Conservation (phyloP, 2,888 invertebrate genomes). For the Altica lythri region DNA sequence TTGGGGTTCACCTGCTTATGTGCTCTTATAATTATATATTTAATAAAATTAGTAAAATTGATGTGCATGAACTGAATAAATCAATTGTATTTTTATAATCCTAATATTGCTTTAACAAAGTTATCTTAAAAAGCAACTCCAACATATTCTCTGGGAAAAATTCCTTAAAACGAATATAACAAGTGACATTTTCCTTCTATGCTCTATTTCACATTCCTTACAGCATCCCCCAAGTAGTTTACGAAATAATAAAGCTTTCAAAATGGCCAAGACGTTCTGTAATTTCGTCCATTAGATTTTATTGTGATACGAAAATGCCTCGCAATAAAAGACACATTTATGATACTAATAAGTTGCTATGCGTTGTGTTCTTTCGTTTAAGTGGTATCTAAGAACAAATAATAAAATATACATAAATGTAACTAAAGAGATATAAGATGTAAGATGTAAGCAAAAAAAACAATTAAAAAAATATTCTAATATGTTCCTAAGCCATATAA, state of each 20-base stretch:
- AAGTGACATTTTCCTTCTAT: background rate
- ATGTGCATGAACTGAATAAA: too few species aligned
- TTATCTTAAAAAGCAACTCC: too few species aligned
- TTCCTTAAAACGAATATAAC: background rate
- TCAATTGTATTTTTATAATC: too few species aligned
- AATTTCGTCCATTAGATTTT: conserved; percentile 1
- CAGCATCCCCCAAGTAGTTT: background rate
- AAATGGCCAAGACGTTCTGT: background rate
- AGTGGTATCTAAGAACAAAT: background rate
- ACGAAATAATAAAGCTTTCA: conserved; percentile 1
- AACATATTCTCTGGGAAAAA: background rate
- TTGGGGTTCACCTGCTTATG: too few species aligned
- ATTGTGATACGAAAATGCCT: background rate
- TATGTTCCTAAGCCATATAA: too few species aligned
- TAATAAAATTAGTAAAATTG: too few species aligned
- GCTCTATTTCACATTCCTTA: background rate
- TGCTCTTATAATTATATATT: too few species aligned
- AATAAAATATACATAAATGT: too few species aligned
- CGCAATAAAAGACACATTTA: conserved; percentile 1
- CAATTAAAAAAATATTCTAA: too few species aligned
- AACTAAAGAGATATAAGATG: too few species aligned
- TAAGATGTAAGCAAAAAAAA: too few species aligned
- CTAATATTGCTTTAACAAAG: too few species aligned
- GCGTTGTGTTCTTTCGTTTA: background rate
- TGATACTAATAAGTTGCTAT: background rate